These are phyloP conservation scores for Tylochromis polylepis DNA, from an alignment of 2,113 vertebrate species.

Conservation along the genomic window DNA sequence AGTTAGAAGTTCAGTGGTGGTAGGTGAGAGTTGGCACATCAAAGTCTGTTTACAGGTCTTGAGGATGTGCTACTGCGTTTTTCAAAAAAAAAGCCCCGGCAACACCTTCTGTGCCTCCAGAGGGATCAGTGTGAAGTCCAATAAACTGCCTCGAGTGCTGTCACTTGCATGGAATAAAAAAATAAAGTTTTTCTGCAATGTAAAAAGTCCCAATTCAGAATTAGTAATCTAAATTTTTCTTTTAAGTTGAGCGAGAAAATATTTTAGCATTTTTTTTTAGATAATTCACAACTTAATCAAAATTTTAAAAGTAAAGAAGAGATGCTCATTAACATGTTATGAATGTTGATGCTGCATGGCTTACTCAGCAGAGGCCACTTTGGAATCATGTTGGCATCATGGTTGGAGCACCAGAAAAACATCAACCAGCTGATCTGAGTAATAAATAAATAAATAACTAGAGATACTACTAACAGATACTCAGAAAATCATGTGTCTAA, in stretches of 20 bases:
- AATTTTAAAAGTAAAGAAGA: neutral
- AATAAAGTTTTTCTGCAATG: neutral
- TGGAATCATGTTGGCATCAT: neutral
- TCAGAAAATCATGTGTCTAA: neutral
- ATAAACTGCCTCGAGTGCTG: neutral
- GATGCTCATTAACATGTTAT: neutral
- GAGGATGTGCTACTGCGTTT: neutral
- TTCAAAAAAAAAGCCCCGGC: neutral
- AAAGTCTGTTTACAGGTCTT: neutral
- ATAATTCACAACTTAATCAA: neutral
- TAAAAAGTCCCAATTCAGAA: neutral
- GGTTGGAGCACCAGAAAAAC: neutral
- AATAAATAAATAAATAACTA: neutral
- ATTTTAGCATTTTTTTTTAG: neutral
- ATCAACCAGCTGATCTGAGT: neutral
- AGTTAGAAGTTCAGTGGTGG: neutral
- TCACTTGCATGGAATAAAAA: neutral
- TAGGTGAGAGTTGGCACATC: neutral
- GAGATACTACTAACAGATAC: neutral
- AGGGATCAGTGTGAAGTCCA: neutral
- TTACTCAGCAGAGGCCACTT: neutral
- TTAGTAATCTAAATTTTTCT: neutral
- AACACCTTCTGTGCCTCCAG: neutral
- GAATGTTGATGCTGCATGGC: neutral
- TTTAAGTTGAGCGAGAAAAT: neutral